A percentile compares a stretch with the other conserved stretches of the same genome.
Conservation (phyloP, 2,888 invertebrate species). For the Nomada goodeniana region DNA sequence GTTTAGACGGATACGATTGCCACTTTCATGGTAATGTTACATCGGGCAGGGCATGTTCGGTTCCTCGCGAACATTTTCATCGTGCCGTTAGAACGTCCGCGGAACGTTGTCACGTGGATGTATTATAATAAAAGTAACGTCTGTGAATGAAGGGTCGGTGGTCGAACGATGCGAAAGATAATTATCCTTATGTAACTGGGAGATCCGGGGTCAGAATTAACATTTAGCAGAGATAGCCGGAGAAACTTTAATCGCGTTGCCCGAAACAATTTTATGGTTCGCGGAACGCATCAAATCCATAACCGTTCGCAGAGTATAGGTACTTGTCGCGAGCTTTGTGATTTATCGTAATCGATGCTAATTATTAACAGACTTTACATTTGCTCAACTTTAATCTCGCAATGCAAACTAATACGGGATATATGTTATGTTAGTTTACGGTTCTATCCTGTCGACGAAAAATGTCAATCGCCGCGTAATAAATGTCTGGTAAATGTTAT, state of each 20-base stretch:
- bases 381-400: not conserved
- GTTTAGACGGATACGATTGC: too few species aligned
- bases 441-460: constrained; percentile 21
- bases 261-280: constrained; percentile 40
- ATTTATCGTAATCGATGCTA: too few species aligned
- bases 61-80: too few species aligned
- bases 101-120: not conserved
- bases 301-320: not conserved
- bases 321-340: not conserved
- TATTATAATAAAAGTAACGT: constrained; percentile 13
- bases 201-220: constrained; percentile 54
- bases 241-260: constrained; percentile 30
- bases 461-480: constrained; percentile 32
- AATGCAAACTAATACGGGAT: constrained; percentile 28
- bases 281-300: not conserved
- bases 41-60: too few species aligned
- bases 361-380: too few species aligned
- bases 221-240: constrained; percentile 35
- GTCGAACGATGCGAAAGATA: constrained; percentile 50
- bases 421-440: constrained; percentile 17
- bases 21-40: too few species aligned
- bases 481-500: constrained; percentile 45
- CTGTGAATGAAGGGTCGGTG: constrained; percentile 23
- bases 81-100: too few species aligned
- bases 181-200: constrained; percentile 49